Evolutionary conservation across 2,797 vertebrate species (phyloP).

Genomic region (Coregonus suidteri): DNA sequence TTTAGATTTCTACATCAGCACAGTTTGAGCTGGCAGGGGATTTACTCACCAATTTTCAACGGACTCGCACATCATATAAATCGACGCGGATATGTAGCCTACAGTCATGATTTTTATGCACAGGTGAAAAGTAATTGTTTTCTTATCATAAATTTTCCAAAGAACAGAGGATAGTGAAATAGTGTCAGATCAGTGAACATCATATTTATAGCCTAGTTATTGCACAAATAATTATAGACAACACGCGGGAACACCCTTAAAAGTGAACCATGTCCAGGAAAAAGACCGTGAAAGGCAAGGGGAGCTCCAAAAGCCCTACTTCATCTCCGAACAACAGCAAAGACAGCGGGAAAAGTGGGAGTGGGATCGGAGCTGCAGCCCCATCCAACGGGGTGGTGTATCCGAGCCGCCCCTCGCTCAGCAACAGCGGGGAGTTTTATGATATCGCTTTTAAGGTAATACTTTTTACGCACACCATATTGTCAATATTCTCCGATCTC

Average conservation of each 20-base stretch:
- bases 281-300: slow-evolving; percentile 80
- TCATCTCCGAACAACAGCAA: slow-evolving; percentile 66
- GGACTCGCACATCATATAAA: background rate
- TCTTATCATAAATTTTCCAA: background rate
- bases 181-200: background rate
- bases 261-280: slow-evolving; percentile 84
- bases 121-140: slow-evolving; percentile 58
- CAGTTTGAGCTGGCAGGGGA: background rate
- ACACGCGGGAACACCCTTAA: background rate
- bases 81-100: slow-evolving; percentile 15
- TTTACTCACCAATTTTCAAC: background rate
- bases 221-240: background rate
- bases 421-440: slow-evolving; percentile 79
- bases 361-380: slow-evolving; percentile 52
- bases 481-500: background rate
- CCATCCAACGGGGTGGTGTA: slow-evolving; percentile 70
- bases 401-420: slow-evolving; percentile 69
- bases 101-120: slow-evolving; percentile 50
- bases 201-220: slow-evolving; percentile 5
- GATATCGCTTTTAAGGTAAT: slow-evolving; percentile 84
- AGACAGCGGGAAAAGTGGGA: slow-evolving; percentile 36
- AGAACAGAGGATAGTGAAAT: background rate
- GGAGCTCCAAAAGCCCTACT: slow-evolving; percentile 70
- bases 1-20: background rate
- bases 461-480: background rate